Evolutionary conservation across 2,888 invertebrate genomes (phyloP).

Genomic region (Acanthoscelides obtectus): DNA sequence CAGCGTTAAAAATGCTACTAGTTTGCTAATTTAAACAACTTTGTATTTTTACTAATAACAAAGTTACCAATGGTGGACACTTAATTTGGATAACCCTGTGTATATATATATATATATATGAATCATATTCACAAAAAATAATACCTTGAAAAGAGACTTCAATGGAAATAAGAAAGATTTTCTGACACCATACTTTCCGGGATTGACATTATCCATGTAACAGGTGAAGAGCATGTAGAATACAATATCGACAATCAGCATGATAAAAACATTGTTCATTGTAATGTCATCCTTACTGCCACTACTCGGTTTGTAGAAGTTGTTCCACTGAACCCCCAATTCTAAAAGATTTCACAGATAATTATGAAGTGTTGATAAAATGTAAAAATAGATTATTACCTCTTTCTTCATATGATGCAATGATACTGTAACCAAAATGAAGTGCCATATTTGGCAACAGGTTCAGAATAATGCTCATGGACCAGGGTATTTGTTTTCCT

Average conservation of each 20-base stretch:
- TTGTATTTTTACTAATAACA: too few relatives aligned
- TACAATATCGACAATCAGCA: conserved; percentile 50
- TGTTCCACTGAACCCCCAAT: conserved; percentile 47
- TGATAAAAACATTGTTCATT: conserved; percentile 44
- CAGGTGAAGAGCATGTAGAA: conserved; percentile 54
- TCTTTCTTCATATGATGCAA: conserved; percentile 40
- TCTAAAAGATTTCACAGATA: conserved; percentile 34
- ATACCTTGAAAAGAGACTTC: conserved; percentile 19
- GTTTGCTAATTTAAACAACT: too few relatives aligned
- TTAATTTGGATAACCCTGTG: too few relatives aligned
- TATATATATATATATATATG: too few relatives aligned
- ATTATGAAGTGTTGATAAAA: background rate
- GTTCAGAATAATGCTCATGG: conserved; percentile 29
- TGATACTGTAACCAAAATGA: conserved; percentile 37
- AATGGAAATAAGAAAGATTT: conserved; percentile 45
- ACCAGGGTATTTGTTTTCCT: conserved; percentile 19
- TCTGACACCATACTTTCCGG: conserved; percentile 60
- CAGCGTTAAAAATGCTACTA: too few relatives aligned
- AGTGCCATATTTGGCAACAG: conserved; percentile 43
- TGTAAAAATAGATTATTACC: conserved; percentile 25
- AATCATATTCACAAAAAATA: too few relatives aligned
- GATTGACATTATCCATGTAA: conserved; percentile 55
- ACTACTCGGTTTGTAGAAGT: conserved; percentile 42
- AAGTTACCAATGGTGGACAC: too few relatives aligned
- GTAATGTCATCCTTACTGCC: conserved; percentile 37